Evolutionary conservation across 2,797 vertebrate species (phyloP), one percentile per base, ranked within the genome.

Genomic region (Lepilemur ruficaudatus): DNA sequence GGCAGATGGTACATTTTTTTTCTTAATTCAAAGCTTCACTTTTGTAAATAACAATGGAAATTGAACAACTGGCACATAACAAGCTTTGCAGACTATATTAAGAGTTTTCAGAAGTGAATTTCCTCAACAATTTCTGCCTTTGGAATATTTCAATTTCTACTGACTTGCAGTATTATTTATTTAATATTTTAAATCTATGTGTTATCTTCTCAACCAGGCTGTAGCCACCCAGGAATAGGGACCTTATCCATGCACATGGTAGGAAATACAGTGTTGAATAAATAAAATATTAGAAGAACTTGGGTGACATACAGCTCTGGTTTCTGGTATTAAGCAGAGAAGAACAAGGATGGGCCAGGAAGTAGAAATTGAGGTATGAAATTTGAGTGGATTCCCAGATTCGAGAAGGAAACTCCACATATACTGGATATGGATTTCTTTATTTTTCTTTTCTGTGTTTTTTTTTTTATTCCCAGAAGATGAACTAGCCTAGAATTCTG

Each of bases 1-100:
- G 89, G 97, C 96, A 98, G 97, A 97, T 97, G 97, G 97, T 82
- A 76, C 86, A 38, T 92, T 93, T 97, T 89, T 95, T 52, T 91
- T n/a, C 83, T 97, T 97, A 96, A 98, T 97, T 97, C 86, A 96
- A 97, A 97, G 96, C 91, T 95, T 92, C 87, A 96, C 87, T 97
- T 98, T 97, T 96, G 96, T 97, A 98, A 98, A 98, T 96, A 98
- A 97, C 89, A 97, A 98, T 89, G 95, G 91, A 97, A 96, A 97
- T 93, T 97, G 91, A 98, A 97, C 93, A 98, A 98, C 95, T 97
- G 95, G 95, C 92, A 91, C 65, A 92, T 93, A 90, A 46, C 35
- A 84, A 92, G 91, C 67, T 96, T 97, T 95, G 67, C 89, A 94
- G 89, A 84, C 69, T 83, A 28, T 70, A 59, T 83, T 76, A 94